phyloP scores from a whole-genome alignment of 1,140 invertebrate genomes.

The Hyposmocoma kahamanoa region DNA sequence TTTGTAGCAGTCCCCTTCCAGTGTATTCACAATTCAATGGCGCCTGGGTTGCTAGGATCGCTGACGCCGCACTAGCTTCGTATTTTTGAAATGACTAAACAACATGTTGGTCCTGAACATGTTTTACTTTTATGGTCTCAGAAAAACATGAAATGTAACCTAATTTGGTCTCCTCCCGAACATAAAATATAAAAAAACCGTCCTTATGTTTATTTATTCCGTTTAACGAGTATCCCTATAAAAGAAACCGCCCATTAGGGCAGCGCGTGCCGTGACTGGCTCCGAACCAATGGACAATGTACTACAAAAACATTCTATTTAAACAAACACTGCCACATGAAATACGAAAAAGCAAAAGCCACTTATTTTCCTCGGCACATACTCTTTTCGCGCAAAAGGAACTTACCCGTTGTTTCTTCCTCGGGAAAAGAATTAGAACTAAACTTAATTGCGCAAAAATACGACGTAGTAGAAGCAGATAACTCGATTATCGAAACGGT shows the following conservation, averaged over 20 bases:
- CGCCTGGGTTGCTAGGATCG: no score
- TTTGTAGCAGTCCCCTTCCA: no score
- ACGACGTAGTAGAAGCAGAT: conserved; percentile 21
- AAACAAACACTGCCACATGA: no score
- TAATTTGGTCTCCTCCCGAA: background rate
- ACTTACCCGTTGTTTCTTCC: background rate
- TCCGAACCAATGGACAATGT: background rate
- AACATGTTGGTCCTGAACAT: conserved; percentile 20
- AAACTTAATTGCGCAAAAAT: conserved; percentile 25
- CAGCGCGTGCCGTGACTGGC: conserved; percentile 1
- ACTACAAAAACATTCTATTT: no score
- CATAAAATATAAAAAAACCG: conserved; percentile 2
- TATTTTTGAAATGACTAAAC: conserved; percentile 25
- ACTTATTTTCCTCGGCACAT: background rate
- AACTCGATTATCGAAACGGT: conserved; percentile 45
- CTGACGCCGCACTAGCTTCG: conserved; percentile 23
- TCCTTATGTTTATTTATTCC: conserved; percentile 4
- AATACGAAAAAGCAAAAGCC: no score
- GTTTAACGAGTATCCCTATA: conserved; percentile 4
- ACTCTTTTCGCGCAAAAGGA: background rate
- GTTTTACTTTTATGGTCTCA: background rate
- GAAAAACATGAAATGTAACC: conserved; percentile 4
- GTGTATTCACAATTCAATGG: no score
- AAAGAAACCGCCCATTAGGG: conserved; percentile 1
- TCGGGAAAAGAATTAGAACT: conserved; percentile 2